These are phyloP conservation scores for Eupithecia subfuscata DNA, from an alignment of 2,888 invertebrate species.

Conservation along the genomic window DNA sequence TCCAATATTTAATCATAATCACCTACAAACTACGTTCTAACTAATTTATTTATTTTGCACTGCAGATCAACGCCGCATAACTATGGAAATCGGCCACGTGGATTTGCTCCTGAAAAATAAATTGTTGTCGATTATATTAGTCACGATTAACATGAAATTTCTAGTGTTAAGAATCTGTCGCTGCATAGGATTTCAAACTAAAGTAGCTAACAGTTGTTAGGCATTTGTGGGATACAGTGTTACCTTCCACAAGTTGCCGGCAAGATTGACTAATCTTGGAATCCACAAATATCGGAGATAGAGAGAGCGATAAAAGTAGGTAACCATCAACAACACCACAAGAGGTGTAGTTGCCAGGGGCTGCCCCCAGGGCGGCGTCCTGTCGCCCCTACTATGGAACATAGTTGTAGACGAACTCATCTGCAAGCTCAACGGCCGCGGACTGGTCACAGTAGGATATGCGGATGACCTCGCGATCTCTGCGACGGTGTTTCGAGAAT, in stretches of 20 bases:
- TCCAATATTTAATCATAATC: background rate
- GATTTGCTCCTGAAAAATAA: conserved; percentile 86
- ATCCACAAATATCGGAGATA: background rate
- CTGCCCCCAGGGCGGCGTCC: too few species aligned
- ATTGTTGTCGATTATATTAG: conserved; percentile 11
- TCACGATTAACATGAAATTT: background rate
- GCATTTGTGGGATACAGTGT: background rate
- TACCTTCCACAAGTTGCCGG: background rate
- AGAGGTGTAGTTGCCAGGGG: too few species aligned
- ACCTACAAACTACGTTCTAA: background rate
- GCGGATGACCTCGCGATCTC: too few species aligned
- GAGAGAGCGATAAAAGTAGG: too few species aligned
- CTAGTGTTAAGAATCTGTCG: background rate
- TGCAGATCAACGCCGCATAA: conserved; percentile 76
- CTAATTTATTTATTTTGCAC: conserved; percentile 25
- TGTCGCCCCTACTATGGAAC: too few species aligned
- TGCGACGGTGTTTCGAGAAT: too few species aligned
- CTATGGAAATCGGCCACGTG: conserved; percentile 86
- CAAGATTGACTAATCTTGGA: background rate
- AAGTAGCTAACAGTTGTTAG: background rate
- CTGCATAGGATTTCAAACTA: background rate
- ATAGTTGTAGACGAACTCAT: too few species aligned
- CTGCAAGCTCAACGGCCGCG: too few species aligned
- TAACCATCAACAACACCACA: too few species aligned
- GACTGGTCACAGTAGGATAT: too few species aligned